These are phyloP conservation scores for Aurelia coerulea DNA, from an alignment of 30 jellyfish, hydroid and myxozoan species.

Conservation along the genomic window DNA sequence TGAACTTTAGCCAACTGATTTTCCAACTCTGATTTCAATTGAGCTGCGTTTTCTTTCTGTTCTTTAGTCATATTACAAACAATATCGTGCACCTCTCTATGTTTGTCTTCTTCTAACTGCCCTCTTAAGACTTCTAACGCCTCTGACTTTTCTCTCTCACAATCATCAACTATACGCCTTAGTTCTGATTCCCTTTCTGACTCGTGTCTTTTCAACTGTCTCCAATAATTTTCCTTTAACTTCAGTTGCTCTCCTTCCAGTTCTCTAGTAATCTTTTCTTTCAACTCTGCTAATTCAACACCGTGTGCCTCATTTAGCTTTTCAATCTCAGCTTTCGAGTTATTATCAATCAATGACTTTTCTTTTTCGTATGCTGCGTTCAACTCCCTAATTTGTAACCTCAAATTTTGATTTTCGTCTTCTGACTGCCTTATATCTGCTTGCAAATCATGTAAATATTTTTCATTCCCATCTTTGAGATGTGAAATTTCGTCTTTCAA, in stretches of 20 bases:
- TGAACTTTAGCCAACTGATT: slow-evolving; percentile 56
- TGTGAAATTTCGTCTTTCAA: slow-evolving; percentile 65
- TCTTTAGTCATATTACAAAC: slow-evolving; percentile 69
- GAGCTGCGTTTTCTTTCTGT: slow-evolving; percentile 51
- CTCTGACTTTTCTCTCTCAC: slow-evolving; percentile 40
- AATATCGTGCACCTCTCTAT: slow-evolving; percentile 61
- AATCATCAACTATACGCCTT: slow-evolving; percentile 23
- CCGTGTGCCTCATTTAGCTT: slow-evolving; percentile 39
- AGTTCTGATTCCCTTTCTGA: slow-evolving; percentile 57
- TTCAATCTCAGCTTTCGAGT: slow-evolving; percentile 36
- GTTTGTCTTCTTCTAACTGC: slow-evolving; percentile 69
- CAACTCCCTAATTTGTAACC: slow-evolving; percentile 11
- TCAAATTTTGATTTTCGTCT: slow-evolving; percentile 66
- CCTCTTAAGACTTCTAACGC: slow-evolving; percentile 38
- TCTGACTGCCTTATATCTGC: slow-evolving; percentile 62
- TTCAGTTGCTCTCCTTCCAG: slow-evolving; percentile 53
- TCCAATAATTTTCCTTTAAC: slow-evolving; percentile 50
- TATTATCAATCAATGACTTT: slow-evolving; percentile 3
- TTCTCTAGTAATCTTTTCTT: slow-evolving; percentile 3
- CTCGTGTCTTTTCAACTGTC: slow-evolving; percentile 38
- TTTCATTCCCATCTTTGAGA: slow-evolving; percentile 50
- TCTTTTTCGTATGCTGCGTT: slow-evolving; percentile 46
- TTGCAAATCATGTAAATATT: slow-evolving; percentile 58
- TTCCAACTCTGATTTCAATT: slow-evolving; percentile 38
- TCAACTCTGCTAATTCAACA: slow-evolving; percentile 21